Base-by-base conservation (phyloP, 2,113 vertebrate species). In the Trematomus loennbergii region DNA sequence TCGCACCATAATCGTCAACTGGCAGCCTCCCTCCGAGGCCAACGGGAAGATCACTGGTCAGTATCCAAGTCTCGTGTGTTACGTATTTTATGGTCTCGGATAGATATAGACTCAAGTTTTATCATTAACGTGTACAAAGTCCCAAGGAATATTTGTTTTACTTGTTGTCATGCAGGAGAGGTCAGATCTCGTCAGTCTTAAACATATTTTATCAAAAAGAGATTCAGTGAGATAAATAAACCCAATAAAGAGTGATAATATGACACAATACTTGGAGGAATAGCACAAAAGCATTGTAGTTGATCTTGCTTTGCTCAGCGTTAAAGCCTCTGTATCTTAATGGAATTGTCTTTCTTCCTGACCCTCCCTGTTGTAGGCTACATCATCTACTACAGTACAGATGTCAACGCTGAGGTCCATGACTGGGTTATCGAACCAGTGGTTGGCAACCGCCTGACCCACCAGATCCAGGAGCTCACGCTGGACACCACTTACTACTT, bases 351-450 rank as follows among this genome's bases (percentile, higher is more conserved):
- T 77, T 18, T 75, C 43, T 57, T 12, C 25, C 45, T n/a, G 4
- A 8, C 82, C 50, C 0, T 59, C 29, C 10, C 40, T 45, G 20
- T n/a, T 70, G 4, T 15, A 99, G 98, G 98, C 0, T 99, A 99
- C 83, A 99, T 99, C 72, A 99, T 99, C 89, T 99, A 99, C 95
- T 99, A 99, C 94, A 99, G 97, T 29, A 99, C 98, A 0, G 98
- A 99, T 22, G 97, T 98, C 53, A 98, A 97, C 0, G 98, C 97
- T 0, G 98, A 98, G 92, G 96, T 98, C 55, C 98, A 99, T 0
- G 98, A 99, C 81, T 99, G 98, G 98, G 98, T 99, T 2, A 97
- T 99, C 17, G 98, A 99, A 53, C 98, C 98, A 0, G 98, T 99
- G 2, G 96, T 99, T 79, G 98, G 98, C 0, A 99, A 99, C 91